These are phyloP conservation scores for Lacerta bilineata DNA, from an alignment of 2,797 vertebrate genomes.

Conservation along the genomic window DNA sequence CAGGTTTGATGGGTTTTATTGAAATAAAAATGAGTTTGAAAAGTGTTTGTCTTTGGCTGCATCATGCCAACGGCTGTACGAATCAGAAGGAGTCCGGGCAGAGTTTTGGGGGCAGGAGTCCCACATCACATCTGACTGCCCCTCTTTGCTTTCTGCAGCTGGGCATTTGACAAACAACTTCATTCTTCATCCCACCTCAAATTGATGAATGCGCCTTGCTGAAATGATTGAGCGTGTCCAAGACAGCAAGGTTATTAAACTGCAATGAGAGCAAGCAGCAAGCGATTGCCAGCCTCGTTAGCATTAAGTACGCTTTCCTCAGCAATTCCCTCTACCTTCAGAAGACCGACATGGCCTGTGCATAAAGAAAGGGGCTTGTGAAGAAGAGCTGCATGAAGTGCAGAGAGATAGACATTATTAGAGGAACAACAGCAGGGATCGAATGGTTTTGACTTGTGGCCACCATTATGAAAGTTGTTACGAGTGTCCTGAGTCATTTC, in stretches of 20 bases:
- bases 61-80: background rate
- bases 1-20: too few relatives aligned
- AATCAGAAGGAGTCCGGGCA: background rate
- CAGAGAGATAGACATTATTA: background rate
- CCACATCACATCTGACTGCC: background rate
- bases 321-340: constrained; percentile 14
- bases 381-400: background rate
- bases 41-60: background rate
- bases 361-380: background rate
- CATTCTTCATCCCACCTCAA: background rate
- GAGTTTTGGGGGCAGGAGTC: background rate
- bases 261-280: constrained; percentile 9
- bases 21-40: too few relatives aligned
- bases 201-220: constrained; percentile 21
- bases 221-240: background rate
- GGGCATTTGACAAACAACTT: background rate
- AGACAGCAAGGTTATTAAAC: constrained; percentile 37
- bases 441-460: background rate
- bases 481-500: background rate
- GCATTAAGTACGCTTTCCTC: background rate
- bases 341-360: background rate
- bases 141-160: background rate
- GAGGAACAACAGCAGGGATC: background rate
- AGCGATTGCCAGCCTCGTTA: constrained; percentile 17
- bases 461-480: too few relatives aligned